Conservation (phyloP, 1,140 invertebrate genomes). For the Trichonephila inaurata region DNA sequence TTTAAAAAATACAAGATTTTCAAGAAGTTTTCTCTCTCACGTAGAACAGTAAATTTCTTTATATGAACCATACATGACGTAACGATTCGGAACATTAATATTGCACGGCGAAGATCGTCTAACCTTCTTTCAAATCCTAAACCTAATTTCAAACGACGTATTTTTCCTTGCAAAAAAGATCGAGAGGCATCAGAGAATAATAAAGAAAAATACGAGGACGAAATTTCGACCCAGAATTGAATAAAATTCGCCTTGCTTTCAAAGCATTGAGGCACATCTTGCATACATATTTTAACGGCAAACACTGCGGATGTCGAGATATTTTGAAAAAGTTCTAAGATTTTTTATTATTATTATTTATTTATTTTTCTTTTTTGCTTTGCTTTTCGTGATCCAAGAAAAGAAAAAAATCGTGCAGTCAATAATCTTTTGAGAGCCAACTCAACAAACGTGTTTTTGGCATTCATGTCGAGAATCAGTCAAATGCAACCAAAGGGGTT, state of each 20-base stretch:
- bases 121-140: conserved; percentile 4
- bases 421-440: conserved; percentile 12
- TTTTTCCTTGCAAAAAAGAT: not conserved
- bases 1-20: too few relatives aligned
- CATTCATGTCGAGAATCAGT: conserved; percentile 5
- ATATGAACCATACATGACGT: not conserved
- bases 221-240: conserved; percentile 25
- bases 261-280: not conserved
- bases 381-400: not conserved
- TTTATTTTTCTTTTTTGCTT: too few relatives aligned
- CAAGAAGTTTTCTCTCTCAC: too few relatives aligned
- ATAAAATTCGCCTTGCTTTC: conserved; percentile 6
- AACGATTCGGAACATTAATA: conserved; percentile 9
- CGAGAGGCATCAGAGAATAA: not conserved
- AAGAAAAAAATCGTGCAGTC: not conserved
- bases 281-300: conserved; percentile 20
- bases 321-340: not conserved
- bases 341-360: too few relatives aligned
- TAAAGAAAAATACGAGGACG: not conserved
- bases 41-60: not conserved
- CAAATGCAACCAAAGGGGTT: not conserved
- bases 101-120: not conserved
- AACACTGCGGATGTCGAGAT: not conserved
- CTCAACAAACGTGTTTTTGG: conserved; percentile 10
- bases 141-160: conserved; percentile 21